These are phyloP conservation scores for Lepidonotus clava DNA, from an alignment of 2,888 invertebrate species.

Conservation along the genomic window DNA sequence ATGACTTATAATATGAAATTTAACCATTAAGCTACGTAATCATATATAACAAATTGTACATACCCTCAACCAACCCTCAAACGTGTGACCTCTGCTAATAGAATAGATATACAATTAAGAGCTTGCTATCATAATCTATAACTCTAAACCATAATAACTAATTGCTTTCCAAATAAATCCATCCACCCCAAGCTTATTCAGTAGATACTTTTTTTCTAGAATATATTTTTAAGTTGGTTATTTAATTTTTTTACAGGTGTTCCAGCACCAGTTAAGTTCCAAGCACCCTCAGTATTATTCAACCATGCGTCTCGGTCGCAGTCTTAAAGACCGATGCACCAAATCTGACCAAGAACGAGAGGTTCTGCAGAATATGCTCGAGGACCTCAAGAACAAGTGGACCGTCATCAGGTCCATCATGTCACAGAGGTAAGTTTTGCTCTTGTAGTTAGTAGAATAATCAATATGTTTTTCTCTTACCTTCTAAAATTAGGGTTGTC, in stretches of 20 bases:
- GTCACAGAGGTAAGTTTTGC: conserved; percentile 64
- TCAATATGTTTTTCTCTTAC: not conserved
- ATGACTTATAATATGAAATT: too few relatives aligned
- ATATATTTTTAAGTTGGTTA: not conserved
- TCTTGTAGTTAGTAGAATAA: not conserved
- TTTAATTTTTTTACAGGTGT: conserved; percentile 69
- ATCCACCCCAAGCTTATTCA: too few relatives aligned
- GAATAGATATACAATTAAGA: too few relatives aligned
- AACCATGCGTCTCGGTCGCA: conserved; percentile 79
- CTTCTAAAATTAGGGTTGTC: too few relatives aligned
- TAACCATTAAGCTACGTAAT: too few relatives aligned
- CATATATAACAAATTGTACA: too few relatives aligned
- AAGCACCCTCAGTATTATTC: conserved; percentile 79
- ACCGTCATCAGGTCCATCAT: conserved; percentile 75
- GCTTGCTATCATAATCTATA: too few relatives aligned
- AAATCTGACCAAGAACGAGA: conserved; percentile 78
- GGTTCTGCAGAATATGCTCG: conserved; percentile 78
- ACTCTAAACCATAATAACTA: too few relatives aligned
- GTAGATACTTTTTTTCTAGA: not conserved
- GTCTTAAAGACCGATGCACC: conserved; percentile 79
- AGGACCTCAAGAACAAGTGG: conserved; percentile 79
- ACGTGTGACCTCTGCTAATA: too few relatives aligned
- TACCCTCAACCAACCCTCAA: too few relatives aligned
- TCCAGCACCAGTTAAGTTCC: conserved; percentile 76
- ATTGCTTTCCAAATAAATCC: too few relatives aligned